Base-by-base conservation (phyloP, 2,888 invertebrate species). In the Drosophila lutescens region DNA sequence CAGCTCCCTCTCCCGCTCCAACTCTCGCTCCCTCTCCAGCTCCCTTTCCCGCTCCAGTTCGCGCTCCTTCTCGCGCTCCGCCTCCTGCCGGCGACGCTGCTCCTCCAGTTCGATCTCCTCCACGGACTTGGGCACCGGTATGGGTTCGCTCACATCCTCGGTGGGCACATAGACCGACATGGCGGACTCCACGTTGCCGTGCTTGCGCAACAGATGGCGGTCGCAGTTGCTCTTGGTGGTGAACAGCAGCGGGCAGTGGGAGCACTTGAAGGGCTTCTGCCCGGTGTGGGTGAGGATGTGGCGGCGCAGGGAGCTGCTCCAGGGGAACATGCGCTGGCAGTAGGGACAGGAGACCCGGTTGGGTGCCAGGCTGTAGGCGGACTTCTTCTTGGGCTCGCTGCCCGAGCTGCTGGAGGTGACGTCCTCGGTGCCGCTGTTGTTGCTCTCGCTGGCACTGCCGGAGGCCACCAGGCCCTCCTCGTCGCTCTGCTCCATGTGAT, bases 171-270 rank as follows among this genome's bases (percentile, higher is more conserved):
- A 85, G 23, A 93, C 88, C 43, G 92, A 92, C 54, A 92, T 91
- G 13, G 92, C 92, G 1, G 92, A 91, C 70, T 92, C 92, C 3
- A 92, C 92, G 73, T 94, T 94, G 70, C 95, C 95, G 90, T 98
- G 98, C 89, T 98, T 98, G 40, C 98, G 94, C 57, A 97, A 92
- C 67, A 99, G 93, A 91, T 99, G 99, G 12, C 99, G 96, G 90
- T 99, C 99, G 91, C 99, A 97, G 92, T 99, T 99, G 9, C 98
- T 98, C 91, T 99, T 99, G 1, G 98, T 99, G 38, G 98, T 99
- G 91, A 99, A 99, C 1, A 98, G 95, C 9, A 98, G 93, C 0
- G 97, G 96, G 90, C 99, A 99, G 88, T 97, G 96, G 0, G 97
- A 96, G 91, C 99, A 99, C 90, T 98, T 97, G 93, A 96, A 99